A percentile compares a stretch with the other conserved stretches of the same genome.
These are phyloP conservation scores for Acropternis orthonyx DNA, from an alignment of 2,797 vertebrate species.

Conservation along the genomic window DNA sequence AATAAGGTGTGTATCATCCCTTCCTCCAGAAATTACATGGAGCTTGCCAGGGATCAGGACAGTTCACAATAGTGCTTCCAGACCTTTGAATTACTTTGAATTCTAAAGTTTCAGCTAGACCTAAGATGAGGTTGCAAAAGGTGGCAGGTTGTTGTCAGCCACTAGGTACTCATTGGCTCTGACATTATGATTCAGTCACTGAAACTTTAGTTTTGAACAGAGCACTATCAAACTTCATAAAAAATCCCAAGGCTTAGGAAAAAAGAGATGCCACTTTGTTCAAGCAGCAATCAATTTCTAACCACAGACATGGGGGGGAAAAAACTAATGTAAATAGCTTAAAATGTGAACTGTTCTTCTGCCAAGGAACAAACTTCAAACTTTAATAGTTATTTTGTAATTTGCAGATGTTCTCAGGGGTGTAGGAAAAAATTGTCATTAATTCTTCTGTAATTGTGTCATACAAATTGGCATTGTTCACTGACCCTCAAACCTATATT, in stretches of 20 bases:
- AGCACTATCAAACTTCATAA: neutral
- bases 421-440: neutral
- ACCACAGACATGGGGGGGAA: neutral
- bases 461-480: neutral
- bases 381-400: neutral
- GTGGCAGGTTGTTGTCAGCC: neutral
- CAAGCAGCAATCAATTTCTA: neutral
- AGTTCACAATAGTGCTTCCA: neutral
- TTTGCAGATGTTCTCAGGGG: neutral
- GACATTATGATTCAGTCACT: neutral
- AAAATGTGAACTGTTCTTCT: neutral
- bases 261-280: neutral
- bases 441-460: neutral
- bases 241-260: neutral
- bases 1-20: neutral
- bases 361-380: slow-evolving; percentile 3
- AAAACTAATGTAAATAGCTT: neutral
- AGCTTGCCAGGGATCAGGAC: neutral
- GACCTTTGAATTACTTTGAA: neutral
- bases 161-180: neutral
- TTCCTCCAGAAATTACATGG: neutral
- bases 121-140: neutral
- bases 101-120: neutral
- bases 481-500: neutral
- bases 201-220: neutral